Evolutionary conservation across 2,888 invertebrate genomes (phyloP).

Genomic region (Cactoblastis cactorum): DNA sequence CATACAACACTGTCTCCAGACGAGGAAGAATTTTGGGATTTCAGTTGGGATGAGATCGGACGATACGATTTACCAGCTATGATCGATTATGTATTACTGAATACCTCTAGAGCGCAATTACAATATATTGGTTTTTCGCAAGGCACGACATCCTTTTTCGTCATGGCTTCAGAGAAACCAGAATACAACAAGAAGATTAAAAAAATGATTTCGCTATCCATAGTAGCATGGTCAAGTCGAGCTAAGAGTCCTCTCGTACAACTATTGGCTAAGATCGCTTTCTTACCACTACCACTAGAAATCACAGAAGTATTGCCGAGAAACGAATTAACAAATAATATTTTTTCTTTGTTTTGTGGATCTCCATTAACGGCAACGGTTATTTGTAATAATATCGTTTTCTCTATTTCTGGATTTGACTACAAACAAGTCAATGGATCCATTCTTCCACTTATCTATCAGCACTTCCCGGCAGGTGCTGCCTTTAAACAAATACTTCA

Average conservation of each 20-base stretch:
- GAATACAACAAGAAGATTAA: conserved; percentile 81
- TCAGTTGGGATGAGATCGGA: conserved; percentile 88
- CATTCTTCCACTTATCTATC: conserved; percentile 22
- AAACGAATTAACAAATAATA: background rate
- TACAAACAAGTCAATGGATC: conserved; percentile 25
- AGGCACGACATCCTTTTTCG: conserved; percentile 82
- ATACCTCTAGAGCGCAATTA: conserved; percentile 74
- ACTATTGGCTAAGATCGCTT: background rate
- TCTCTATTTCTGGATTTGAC: conserved; percentile 27
- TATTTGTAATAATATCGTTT: background rate
- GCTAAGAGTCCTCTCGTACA: conserved; percentile 40
- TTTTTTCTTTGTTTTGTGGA: background rate
- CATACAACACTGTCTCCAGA: conserved; percentile 55
- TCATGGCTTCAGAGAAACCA: conserved; percentile 78
- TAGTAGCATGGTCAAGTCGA: conserved; percentile 78
- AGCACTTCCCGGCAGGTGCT: conserved; percentile 50
- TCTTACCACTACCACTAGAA: background rate
- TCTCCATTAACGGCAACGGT: background rate
- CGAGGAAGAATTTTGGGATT: conserved; percentile 74
- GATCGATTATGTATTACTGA: conserved; percentile 81
- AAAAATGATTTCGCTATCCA: conserved; percentile 79
- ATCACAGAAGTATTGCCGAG: background rate
- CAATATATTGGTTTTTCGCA: conserved; percentile 87
- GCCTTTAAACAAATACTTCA: conserved; percentile 57
- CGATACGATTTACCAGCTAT: conserved; percentile 85